Percentiles rank a stretch among this genome's conserved stretches.
These are phyloP conservation scores for Xerus rutilus DNA, from an alignment of 2,797 vertebrate genomes.

Conservation along the genomic window DNA sequence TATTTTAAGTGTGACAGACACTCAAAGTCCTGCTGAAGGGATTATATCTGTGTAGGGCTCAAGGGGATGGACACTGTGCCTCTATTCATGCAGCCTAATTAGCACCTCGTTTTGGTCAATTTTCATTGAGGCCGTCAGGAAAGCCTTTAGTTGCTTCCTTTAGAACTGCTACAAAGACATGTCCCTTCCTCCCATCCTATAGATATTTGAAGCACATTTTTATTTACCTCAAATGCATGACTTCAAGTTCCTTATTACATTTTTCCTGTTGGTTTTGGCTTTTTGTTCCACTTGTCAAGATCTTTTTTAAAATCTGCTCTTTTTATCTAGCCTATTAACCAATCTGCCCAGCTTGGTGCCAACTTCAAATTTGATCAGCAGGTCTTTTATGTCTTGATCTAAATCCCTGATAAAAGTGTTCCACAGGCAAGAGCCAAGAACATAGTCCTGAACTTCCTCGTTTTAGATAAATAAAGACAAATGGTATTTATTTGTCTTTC, in stretches of 20 bases:
- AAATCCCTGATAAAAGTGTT: slow-evolving; percentile 56
- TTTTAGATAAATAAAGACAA: slow-evolving; percentile 63
- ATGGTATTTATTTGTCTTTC: slow-evolving; percentile 36
- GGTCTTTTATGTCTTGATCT: slow-evolving; percentile 65
- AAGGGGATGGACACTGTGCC: not conserved
- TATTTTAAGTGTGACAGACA: not conserved
- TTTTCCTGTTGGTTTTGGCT: slow-evolving; percentile 58
- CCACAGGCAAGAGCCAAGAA: slow-evolving; percentile 29
- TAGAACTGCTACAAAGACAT: not conserved
- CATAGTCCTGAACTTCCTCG: slow-evolving; percentile 11
- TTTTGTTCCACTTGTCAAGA: slow-evolving; percentile 71
- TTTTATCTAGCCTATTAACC: slow-evolving; percentile 68
- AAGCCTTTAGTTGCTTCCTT: not conserved
- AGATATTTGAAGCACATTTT: not conserved
- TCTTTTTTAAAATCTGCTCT: slow-evolving; percentile 64
- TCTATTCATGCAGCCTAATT: not conserved
- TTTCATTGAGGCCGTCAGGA: not conserved
- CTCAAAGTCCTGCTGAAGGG: not conserved
- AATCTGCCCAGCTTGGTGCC: slow-evolving; percentile 41
- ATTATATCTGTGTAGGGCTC: not conserved
- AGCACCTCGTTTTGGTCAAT: not conserved
- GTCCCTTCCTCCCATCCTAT: not conserved
- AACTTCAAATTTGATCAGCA: slow-evolving; percentile 67
- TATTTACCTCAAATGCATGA: slow-evolving; percentile 28
- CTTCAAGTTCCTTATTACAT: slow-evolving; percentile 61